Percentiles rank a stretch among this genome's conserved stretches.
Conservation (phyloP, 2,888 invertebrate genomes). For the Choreutis nemorana region DNA sequence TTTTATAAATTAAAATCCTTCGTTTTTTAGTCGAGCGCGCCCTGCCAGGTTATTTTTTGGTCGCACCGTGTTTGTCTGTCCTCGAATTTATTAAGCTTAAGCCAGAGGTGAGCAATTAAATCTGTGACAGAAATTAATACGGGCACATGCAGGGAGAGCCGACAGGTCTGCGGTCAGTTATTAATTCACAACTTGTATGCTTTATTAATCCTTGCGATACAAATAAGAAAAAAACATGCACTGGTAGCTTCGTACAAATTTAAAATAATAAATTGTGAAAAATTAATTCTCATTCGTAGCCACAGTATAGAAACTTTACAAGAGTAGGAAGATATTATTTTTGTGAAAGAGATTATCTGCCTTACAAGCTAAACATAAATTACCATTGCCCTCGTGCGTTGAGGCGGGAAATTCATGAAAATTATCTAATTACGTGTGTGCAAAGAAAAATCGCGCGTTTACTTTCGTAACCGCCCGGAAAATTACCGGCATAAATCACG, state of each 20-base stretch:
- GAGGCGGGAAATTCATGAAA: slow-evolving; percentile 39
- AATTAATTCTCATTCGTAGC: slow-evolving; percentile 8
- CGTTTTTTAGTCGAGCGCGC: slow-evolving; percentile 51
- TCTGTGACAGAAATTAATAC: slow-evolving; percentile 62
- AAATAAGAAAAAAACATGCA: slow-evolving; percentile 18
- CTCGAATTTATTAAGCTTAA: slow-evolving; percentile 61
- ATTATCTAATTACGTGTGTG: slow-evolving; percentile 62
- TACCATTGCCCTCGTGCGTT: slow-evolving; percentile 7
- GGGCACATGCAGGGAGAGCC: slow-evolving; percentile 32
- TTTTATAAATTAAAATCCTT: slow-evolving; percentile 65
- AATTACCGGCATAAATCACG: slow-evolving; percentile 61
- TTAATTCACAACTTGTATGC: slow-evolving; percentile 41
- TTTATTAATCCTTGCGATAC: slow-evolving; percentile 42
- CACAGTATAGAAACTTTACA: slow-evolving; percentile 6
- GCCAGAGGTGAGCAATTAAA: slow-evolving; percentile 63
- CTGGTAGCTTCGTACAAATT: not conserved
- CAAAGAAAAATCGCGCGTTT: slow-evolving; percentile 58
- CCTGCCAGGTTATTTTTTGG: slow-evolving; percentile 47
- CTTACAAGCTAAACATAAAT: not conserved
- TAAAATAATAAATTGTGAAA: not conserved
- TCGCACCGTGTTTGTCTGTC: slow-evolving; percentile 50
- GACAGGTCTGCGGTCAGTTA: slow-evolving; percentile 28
- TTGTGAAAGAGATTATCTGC: too few relatives aligned
- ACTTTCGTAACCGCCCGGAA: slow-evolving; percentile 61
- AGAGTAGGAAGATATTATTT: slow-evolving; percentile 8